phyloP scores from a whole-genome alignment of 2,888 invertebrate genomes.

The Glaucopsyche alexis region DNA sequence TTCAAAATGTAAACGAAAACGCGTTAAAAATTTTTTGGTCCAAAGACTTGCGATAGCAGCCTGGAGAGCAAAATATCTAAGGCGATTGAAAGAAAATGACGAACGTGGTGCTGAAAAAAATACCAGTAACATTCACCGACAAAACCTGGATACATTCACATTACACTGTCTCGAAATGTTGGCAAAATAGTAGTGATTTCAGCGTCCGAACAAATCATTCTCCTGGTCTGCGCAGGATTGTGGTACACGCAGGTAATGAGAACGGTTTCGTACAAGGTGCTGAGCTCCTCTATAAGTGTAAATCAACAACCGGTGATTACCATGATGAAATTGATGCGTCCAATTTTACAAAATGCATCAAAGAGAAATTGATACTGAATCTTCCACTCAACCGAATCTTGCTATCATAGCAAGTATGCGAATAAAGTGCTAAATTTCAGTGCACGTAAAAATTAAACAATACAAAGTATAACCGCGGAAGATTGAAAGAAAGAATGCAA shows the following conservation, averaged over 20 bases:
- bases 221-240: too few relatives aligned
- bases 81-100: conserved; percentile 25
- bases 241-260: too few relatives aligned
- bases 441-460: too few relatives aligned
- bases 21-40: background rate
- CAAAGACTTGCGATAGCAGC: conserved; percentile 13
- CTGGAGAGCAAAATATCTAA: conserved; percentile 11
- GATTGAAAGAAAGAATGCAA: too few relatives aligned
- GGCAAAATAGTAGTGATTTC: conserved; percentile 39
- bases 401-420: background rate
- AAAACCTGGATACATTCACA: conserved; percentile 35
- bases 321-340: conserved; percentile 30
- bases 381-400: background rate
- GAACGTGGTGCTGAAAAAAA: conserved; percentile 17
- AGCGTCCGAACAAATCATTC: conserved; percentile 32
- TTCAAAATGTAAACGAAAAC: conserved; percentile 1
- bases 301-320: conserved; percentile 37
- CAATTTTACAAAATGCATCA: background rate
- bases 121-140: conserved; percentile 32
- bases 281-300: too few relatives aligned
- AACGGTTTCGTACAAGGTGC: too few relatives aligned
- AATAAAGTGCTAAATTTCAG: too few relatives aligned
- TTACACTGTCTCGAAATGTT: conserved; percentile 39
- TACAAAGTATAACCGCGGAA: too few relatives aligned
- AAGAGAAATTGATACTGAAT: background rate